phyloP scores from a whole-genome alignment of 2,797 vertebrate species.

The Prunella strophiata region DNA sequence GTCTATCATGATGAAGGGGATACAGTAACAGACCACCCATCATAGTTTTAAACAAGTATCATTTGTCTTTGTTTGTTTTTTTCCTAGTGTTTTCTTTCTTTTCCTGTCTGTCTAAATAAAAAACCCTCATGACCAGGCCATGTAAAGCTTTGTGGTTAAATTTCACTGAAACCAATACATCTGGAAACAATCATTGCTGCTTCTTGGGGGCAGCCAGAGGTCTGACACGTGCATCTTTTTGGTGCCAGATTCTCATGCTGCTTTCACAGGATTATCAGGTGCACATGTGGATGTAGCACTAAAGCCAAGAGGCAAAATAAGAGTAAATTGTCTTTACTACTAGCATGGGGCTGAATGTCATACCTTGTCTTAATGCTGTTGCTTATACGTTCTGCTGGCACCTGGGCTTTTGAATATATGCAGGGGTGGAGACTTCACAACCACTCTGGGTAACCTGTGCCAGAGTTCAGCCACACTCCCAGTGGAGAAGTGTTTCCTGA shows the following conservation, averaged over 20 bases:
- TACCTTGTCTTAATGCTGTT: background rate
- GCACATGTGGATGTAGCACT: rapidly evolving
- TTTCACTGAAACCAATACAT: background rate
- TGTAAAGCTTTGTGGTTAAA: background rate
- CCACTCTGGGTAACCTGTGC: background rate
- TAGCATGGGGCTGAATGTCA: background rate
- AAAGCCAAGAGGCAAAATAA: background rate
- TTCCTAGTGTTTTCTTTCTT: background rate
- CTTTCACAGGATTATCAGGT: background rate
- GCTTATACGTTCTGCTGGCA: rapidly evolving
- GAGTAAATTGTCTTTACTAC: background rate
- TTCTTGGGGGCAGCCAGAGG: background rate
- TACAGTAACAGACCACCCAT: background rate
- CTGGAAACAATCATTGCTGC: background rate
- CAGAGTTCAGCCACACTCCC: background rate
- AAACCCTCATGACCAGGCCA: background rate
- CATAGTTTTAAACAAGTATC: background rate
- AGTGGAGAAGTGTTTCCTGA: background rate
- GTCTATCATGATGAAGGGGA: background rate
- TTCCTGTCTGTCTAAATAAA: background rate
- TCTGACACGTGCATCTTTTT: background rate
- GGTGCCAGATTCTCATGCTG: background rate
- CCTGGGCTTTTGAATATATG: background rate
- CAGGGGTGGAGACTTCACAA: background rate
- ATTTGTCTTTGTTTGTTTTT: background rate